Base-by-base conservation (phyloP, 2,797 vertebrate genomes). In the Trematomus bernacchii region DNA sequence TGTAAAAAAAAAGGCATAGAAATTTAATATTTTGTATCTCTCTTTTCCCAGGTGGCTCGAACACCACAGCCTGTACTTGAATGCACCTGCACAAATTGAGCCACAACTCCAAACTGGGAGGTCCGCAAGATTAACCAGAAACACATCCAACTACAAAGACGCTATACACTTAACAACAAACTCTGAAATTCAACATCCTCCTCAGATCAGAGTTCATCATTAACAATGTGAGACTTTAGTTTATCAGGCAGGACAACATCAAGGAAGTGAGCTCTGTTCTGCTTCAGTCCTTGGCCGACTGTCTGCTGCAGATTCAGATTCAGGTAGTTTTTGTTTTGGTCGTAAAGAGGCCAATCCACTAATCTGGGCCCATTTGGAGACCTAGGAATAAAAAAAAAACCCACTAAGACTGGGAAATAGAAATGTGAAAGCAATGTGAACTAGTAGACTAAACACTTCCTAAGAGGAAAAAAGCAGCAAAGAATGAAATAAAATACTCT, bases 261-360 rank as follows among this genome's bases (percentile, higher is more conserved):
- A 74, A 95, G 90, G 82, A 96, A 94, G 47, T 77, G 83, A 50
- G 94, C 13, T 50, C 76, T 92, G 68, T 84, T 59, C 37, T 89
- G 85, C 84, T 90, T 95, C 42, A 95, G 69, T 73, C 60, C 91
- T 19, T 9, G 18, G 42, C 10, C 2, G 3, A 50, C 16, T 3
- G 60, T 27, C 48, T 66, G 89, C 21, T 91, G 79, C 27, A 92
- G 65, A 37, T 37, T 37, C 33, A 37, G 79, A 46, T 93, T 76
- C 81, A 95, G 77, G 63, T 95, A 93, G 58, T 92, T 89, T 37
- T 93, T 80, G 13, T 80, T 30, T 1, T 78, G 80, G 43, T 93
- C 82, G 1, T 91, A 91, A 18, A 59, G 10, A 0, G 92, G 94
- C 33, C 57, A 1, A 7, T 94, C 68, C 33, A 80, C 85, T 58